Conservation (phyloP, 2,888 invertebrate species). For the Theretra japonica region DNA sequence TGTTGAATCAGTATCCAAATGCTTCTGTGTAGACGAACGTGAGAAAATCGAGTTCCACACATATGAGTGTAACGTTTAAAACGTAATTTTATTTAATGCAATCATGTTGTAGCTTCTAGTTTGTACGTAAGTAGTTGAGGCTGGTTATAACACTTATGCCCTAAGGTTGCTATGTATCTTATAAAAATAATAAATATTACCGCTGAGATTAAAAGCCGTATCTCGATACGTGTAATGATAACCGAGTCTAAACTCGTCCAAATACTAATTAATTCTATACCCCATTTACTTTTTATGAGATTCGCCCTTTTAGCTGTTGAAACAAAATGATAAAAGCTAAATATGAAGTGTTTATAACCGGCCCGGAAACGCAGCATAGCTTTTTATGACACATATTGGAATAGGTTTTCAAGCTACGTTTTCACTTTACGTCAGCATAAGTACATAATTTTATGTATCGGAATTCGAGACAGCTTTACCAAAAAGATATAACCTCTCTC, state of each 20-base stretch:
- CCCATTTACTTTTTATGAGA: not conserved
- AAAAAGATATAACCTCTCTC: conserved; percentile 26
- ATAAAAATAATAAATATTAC: not conserved
- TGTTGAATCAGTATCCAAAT: not conserved
- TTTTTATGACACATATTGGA: not conserved
- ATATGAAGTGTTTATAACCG: not conserved
- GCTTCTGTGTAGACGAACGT: not conserved
- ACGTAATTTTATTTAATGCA: conserved; percentile 13
- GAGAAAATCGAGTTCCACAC: conserved; percentile 7
- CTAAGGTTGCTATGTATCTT: not conserved
- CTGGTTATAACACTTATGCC: conserved; percentile 1
- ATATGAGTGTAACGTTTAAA: not conserved
- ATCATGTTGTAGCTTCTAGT: not conserved
- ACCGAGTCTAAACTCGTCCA: too few relatives aligned
- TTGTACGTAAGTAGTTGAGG: conserved; percentile 7
- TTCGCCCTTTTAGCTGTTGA: not conserved
- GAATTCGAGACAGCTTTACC: conserved; percentile 29
- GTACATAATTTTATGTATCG: conserved; percentile 21
- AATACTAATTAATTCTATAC: too few relatives aligned
- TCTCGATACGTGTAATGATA: too few relatives aligned
- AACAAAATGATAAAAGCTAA: not conserved
- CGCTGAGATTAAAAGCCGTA: too few relatives aligned
- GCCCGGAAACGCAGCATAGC: conserved; percentile 1
- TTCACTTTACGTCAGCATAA: not conserved
- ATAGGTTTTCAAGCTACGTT: not conserved